phyloP scores from a whole-genome alignment of 2,888 invertebrate species.

The Lasioglossum lativentre region DNA sequence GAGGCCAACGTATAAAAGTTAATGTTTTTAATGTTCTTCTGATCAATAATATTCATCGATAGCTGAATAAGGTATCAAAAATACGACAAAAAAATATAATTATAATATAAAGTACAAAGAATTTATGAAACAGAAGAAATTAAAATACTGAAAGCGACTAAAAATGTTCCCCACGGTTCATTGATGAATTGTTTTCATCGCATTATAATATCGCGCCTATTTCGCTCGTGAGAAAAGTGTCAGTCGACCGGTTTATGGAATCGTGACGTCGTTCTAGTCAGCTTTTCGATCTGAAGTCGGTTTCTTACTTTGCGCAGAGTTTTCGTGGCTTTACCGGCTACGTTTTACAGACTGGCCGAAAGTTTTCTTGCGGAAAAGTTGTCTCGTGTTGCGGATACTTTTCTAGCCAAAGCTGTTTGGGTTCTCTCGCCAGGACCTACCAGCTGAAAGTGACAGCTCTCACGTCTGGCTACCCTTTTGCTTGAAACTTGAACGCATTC shows the following conservation, averaged over 20 bases:
- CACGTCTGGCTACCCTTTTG: constrained; percentile 6
- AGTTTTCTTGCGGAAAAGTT: constrained; percentile 34
- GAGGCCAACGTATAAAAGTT: too few relatives aligned
- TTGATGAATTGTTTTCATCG: neutral
- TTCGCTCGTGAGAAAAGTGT: constrained; percentile 1
- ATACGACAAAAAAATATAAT: neutral
- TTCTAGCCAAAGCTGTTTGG: constrained; percentile 26
- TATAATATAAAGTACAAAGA: neutral
- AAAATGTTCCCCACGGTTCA: neutral
- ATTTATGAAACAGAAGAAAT: neutral
- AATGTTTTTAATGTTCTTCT: too few relatives aligned
- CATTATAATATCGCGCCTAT: neutral
- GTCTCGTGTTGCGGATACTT: constrained; percentile 47
- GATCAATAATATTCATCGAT: neutral
- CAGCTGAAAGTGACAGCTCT: constrained; percentile 25
- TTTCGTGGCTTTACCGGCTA: constrained; percentile 36
- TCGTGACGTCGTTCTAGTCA: constrained; percentile 4
- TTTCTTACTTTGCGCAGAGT: constrained; percentile 37
- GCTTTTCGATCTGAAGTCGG: constrained; percentile 15
- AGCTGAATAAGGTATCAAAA: neutral
- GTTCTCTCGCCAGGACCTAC: constrained; percentile 3
- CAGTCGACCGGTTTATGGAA: constrained; percentile 5
- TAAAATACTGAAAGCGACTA: neutral
- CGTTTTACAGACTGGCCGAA: constrained; percentile 30
- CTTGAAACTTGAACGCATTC: neutral